A percentile compares a stretch with the other conserved stretches of the same genome.
Conservation (phyloP, 1,140 invertebrate species). For the Lethrus apterus region DNA sequence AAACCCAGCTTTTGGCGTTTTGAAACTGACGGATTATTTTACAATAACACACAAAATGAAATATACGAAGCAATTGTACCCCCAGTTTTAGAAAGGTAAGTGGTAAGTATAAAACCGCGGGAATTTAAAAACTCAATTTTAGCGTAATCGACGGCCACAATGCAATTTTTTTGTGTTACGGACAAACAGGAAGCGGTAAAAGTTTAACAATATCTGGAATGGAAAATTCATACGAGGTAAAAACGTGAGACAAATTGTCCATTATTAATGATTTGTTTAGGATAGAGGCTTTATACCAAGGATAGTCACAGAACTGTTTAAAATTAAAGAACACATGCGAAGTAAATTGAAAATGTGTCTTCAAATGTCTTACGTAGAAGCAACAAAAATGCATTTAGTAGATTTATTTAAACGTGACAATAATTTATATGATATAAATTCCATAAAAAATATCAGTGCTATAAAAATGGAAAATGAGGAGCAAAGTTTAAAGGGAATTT, state of each 20-base stretch:
- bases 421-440: slow-evolving; percentile 11
- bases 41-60: slow-evolving; percentile 23
- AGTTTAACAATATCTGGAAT: slow-evolving; percentile 30
- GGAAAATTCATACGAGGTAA: slow-evolving; percentile 27
- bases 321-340: slow-evolving; percentile 19
- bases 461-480: slow-evolving; percentile 17
- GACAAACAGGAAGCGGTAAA: slow-evolving; percentile 33
- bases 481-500: slow-evolving; percentile 24
- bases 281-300: slow-evolving; percentile 31
- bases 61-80: slow-evolving; percentile 22
- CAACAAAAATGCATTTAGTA: slow-evolving; percentile 20
- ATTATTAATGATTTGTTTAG: no score
- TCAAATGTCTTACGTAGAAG: slow-evolving; percentile 31
- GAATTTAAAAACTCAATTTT: slow-evolving; percentile 16
- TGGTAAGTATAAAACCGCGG: no score
- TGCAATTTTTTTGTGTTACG: slow-evolving; percentile 25
- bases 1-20: slow-evolving; percentile 30
- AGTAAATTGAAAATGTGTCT: slow-evolving; percentile 26
- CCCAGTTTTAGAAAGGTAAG: slow-evolving; percentile 26
- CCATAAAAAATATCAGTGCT: slow-evolving; percentile 17
- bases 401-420: slow-evolving; percentile 26
- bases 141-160: slow-evolving; percentile 27
- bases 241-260: background rate
- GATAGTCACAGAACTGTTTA: slow-evolving; percentile 22
- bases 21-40: slow-evolving; percentile 29